phyloP scores from a whole-genome alignment of 1,140 invertebrate genomes.

The Hylaeus volcanicus region DNA sequence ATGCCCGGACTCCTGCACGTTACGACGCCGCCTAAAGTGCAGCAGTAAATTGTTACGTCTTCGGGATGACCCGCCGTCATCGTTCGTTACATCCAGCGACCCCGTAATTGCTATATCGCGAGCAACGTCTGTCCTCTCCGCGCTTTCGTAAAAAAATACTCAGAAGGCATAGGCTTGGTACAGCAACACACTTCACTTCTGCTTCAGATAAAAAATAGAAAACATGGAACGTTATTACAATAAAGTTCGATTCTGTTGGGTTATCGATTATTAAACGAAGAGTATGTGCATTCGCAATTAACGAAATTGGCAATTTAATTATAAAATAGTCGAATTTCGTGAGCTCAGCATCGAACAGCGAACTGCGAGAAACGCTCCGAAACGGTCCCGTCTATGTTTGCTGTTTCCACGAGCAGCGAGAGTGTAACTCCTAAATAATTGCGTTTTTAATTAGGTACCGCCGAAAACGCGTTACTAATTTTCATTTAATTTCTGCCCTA shows the following conservation, averaged over 20 bases:
- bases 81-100: constrained; percentile 40
- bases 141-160: too few species aligned
- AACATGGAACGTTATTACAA: too few species aligned
- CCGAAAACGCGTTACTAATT: constrained; percentile 32
- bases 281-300: too few species aligned
- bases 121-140: neutral
- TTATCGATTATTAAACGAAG: too few species aligned
- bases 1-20: constrained; percentile 13
- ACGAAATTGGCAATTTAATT: too few species aligned
- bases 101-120: constrained; percentile 50
- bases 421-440: constrained; percentile 41
- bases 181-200: too few species aligned
- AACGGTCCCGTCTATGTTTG: neutral
- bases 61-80: constrained; percentile 45
- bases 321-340: too few species aligned
- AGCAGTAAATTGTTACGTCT: constrained; percentile 34
- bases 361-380: neutral
- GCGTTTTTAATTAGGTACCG: constrained; percentile 48
- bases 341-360: neutral
- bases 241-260: too few species aligned
- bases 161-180: too few species aligned
- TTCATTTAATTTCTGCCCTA: constrained; percentile 44
- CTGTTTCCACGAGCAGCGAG: constrained; percentile 1
- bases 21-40: constrained; percentile 34
- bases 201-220: too few species aligned